Percentiles rank a stretch among this genome's conserved stretches.
phyloP scores from a whole-genome alignment of 2,113 vertebrate species.

The Myotis davidii region DNA sequence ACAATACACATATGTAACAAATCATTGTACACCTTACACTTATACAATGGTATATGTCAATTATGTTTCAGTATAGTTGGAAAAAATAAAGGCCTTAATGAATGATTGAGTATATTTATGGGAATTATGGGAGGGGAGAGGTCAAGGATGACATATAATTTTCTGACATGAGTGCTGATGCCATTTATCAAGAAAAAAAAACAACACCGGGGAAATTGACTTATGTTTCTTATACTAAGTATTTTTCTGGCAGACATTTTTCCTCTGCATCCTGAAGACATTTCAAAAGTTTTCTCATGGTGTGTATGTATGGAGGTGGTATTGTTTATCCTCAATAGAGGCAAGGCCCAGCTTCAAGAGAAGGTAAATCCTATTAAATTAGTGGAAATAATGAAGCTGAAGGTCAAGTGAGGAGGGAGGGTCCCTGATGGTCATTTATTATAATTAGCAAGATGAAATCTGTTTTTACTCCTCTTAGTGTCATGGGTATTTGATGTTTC shows the following conservation, averaged over 20 bases:
- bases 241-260: neutral
- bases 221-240: neutral
- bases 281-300: neutral
- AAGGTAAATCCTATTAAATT: neutral
- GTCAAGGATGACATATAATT: neutral
- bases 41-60: neutral
- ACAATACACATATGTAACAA: neutral
- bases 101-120: neutral
- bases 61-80: neutral
- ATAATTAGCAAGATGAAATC: neutral
- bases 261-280: neutral
- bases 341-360: neutral
- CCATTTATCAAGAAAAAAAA: neutral
- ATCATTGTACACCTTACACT: neutral
- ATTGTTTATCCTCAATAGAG: neutral
- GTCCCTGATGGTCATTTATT: neutral
- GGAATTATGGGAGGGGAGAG: neutral
- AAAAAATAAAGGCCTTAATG: neutral
- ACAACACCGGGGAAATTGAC: neutral
- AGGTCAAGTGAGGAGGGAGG: neutral
- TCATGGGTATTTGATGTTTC: neutral
- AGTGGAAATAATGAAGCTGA: neutral
- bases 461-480: neutral
- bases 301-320: neutral
- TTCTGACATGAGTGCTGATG: neutral